These are phyloP conservation scores for Toxonevra muliebris DNA, from an alignment of 2,888 invertebrate species.

Conservation along the genomic window DNA sequence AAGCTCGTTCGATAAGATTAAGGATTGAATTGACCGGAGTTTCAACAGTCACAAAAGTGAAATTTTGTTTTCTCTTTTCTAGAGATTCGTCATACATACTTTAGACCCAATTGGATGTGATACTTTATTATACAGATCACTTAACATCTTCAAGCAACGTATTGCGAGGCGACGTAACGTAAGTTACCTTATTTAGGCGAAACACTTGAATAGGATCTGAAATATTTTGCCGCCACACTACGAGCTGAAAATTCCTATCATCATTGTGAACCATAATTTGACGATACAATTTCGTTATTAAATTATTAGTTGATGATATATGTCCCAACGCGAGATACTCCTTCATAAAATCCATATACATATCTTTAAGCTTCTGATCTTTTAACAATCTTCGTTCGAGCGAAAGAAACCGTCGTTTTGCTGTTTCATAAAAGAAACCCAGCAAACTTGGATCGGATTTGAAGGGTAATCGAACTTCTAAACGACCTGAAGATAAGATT, in stretches of 20 bases:
- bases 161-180: too few species aligned
- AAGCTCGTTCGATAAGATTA: too few species aligned
- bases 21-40: background rate
- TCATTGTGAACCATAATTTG: too few species aligned
- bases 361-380: slow-evolving; percentile 22
- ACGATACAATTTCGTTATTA: slow-evolving; percentile 16
- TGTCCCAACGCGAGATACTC: slow-evolving; percentile 36
- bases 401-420: slow-evolving; percentile 32
- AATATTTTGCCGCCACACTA: slow-evolving; percentile 13
- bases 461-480: slow-evolving; percentile 33
- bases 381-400: slow-evolving; percentile 33
- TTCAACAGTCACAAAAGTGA: background rate
- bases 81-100: background rate
- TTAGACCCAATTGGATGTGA: too few species aligned
- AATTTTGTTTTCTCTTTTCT: background rate
- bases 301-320: slow-evolving; percentile 26
- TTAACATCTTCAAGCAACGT: too few species aligned
- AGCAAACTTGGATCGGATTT: slow-evolving; percentile 32
- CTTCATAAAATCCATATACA: slow-evolving; percentile 35
- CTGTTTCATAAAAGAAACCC: slow-evolving; percentile 32
- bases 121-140: too few species aligned
- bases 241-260: slow-evolving; percentile 23
- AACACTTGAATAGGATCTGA: background rate
- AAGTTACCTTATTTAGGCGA: too few species aligned
- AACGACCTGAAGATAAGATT: slow-evolving; percentile 25